A percentile compares a stretch with the other conserved stretches of the same genome.
phyloP scores from a whole-genome alignment of 2,797 vertebrate genomes.

The Coluber constrictor region DNA sequence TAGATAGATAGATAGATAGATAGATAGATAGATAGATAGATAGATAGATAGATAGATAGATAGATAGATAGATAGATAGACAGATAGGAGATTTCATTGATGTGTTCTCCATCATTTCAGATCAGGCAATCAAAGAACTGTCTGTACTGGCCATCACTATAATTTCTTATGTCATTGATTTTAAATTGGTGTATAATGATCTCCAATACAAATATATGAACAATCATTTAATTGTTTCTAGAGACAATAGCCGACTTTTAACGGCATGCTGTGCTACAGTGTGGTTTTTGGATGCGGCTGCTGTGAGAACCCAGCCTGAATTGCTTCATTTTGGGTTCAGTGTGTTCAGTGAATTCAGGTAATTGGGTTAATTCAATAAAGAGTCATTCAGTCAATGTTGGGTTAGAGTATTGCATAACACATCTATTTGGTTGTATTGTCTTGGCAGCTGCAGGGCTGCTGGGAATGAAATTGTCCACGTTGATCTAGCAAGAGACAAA shows the following conservation, averaged over 20 bases:
- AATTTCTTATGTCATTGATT: not conserved
- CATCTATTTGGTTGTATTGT: not conserved
- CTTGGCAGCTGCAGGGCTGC: not conserved
- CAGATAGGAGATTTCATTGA: not conserved
- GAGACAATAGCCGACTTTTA: not conserved
- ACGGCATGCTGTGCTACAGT: not conserved
- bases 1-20: no score
- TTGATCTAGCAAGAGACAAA: not conserved
- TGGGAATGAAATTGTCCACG: not conserved
- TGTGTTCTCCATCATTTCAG: not conserved
- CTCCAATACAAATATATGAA: not conserved
- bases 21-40: no score
- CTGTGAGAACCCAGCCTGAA: not conserved
- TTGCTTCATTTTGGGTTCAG: not conserved
- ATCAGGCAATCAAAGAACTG: not conserved
- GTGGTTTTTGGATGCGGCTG: not conserved
- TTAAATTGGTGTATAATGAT: not conserved
- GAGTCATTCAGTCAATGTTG: not conserved
- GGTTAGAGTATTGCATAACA: not conserved
- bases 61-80: not conserved
- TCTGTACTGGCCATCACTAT: not conserved
- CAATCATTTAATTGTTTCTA: not conserved
- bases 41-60: fast-evolving
- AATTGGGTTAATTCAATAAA: not conserved
- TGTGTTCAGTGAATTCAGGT: not conserved